phyloP scores from a whole-genome alignment of 1,140 invertebrate genomes.

The Galleria mellonella region DNA sequence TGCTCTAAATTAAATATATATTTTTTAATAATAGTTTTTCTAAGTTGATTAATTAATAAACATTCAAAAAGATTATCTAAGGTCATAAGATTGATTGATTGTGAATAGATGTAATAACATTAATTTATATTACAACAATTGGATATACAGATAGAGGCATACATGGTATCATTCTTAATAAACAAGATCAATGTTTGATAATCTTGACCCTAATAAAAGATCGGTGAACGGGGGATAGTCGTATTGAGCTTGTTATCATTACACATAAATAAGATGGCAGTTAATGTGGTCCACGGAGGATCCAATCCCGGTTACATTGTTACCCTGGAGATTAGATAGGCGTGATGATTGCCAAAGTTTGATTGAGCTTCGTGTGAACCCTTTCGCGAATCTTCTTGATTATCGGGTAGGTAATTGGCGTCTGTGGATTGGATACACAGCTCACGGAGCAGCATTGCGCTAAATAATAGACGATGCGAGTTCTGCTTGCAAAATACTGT shows the following conservation, averaged over 20 bases:
- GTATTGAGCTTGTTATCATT: conserved; percentile 35
- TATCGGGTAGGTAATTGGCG: conserved; percentile 34
- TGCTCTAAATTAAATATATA: no score
- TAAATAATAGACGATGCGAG: background rate
- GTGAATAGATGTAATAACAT: no score
- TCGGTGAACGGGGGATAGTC: conserved; percentile 5
- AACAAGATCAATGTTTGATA: conserved; percentile 7
- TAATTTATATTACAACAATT: no score
- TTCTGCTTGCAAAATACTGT: background rate
- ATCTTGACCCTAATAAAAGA: conserved; percentile 19
- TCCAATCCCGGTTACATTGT: conserved; percentile 48
- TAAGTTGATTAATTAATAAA: no score
- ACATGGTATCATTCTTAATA: conserved; percentile 1
- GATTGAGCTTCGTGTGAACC: conserved; percentile 51
- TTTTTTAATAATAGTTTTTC: no score
- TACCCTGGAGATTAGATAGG: conserved; percentile 54
- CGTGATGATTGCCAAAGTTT: conserved; percentile 66
- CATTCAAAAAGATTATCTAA: no score
- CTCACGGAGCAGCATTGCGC: background rate
- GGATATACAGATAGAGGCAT: no score
- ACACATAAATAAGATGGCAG: conserved; percentile 37
- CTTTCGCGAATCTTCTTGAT: conserved; percentile 51
- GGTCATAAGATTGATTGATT: no score
- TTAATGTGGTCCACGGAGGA: conserved; percentile 37
- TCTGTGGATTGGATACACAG: conserved; percentile 25